Evolutionary conservation across 2,113 vertebrate genomes (phyloP).

Genomic region (Puffinus mauretanicus): DNA sequence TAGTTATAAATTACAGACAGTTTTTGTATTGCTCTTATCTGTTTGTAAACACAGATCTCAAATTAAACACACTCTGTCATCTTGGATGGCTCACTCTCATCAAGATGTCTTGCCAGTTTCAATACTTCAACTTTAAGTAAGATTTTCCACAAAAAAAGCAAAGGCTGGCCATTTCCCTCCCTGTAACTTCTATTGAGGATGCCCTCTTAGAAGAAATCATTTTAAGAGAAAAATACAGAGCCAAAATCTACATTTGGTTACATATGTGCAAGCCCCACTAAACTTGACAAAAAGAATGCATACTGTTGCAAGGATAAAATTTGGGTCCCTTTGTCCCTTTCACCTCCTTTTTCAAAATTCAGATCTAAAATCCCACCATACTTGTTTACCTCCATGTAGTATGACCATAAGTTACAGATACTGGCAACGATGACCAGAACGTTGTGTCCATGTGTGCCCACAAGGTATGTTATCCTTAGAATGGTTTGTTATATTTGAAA

Average conservation of each 20-base stretch:
- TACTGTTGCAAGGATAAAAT: neutral
- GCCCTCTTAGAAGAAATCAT: neutral
- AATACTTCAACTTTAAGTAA: neutral
- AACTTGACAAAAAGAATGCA: neutral
- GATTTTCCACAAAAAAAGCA: neutral
- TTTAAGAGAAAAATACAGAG: neutral
- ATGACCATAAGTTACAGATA: neutral
- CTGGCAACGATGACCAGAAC: neutral
- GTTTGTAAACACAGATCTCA: neutral
- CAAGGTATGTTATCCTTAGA: neutral
- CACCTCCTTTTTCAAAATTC: neutral
- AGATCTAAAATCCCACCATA: neutral
- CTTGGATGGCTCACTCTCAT: neutral
- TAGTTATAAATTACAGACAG: neutral
- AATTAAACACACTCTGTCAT: neutral
- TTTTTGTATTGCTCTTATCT: neutral
- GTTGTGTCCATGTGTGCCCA: accelerated
- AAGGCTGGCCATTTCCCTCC: neutral
- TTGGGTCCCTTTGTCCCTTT: neutral
- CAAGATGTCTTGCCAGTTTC: neutral
- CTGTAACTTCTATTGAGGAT: neutral
- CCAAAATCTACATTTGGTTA: neutral
- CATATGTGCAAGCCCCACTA: neutral
- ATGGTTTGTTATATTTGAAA: neutral
- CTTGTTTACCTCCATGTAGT: too few species aligned